Evolutionary conservation across 2,113 vertebrate genomes (phyloP).

Genomic region (Melospiza georgiana): DNA sequence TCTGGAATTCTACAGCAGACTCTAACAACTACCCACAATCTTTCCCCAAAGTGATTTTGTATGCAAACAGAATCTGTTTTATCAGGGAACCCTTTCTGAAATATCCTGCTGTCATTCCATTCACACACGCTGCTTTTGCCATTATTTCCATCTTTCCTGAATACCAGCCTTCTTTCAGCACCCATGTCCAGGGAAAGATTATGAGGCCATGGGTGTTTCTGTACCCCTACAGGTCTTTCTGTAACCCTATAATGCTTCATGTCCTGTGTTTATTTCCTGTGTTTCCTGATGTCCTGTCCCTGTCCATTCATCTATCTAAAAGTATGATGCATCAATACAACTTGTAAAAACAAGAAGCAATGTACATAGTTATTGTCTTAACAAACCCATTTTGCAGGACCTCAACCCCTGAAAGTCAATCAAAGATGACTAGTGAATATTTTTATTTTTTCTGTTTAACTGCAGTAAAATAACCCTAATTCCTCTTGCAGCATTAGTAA

Average conservation of each 20-base stretch:
- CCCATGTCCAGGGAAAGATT: neutral
- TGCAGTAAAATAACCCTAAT: neutral
- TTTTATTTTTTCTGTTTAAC: neutral
- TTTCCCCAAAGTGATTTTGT: constrained; percentile 11
- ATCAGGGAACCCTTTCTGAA: neutral
- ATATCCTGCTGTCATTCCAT: neutral
- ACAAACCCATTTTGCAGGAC: neutral
- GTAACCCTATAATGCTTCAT: neutral
- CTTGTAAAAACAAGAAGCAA: neutral
- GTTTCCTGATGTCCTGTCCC: neutral
- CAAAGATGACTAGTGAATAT: neutral
- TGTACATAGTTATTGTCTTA: neutral
- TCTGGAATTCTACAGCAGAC: constrained; percentile 2
- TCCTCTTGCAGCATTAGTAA: neutral
- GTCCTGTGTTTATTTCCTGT: neutral
- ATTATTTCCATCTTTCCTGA: neutral
- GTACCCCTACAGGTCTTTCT: neutral
- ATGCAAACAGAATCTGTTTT: constrained; percentile 28
- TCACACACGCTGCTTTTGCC: neutral
- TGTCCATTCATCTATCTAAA: neutral
- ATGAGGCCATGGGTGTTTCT: neutral
- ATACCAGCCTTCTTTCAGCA: neutral
- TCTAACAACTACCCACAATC: constrained; percentile 2
- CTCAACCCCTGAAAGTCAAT: neutral
- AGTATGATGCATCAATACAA: neutral